Evolutionary conservation across 1,140 invertebrate genomes (phyloP), one percentile per base, ranked within the genome.

Genomic region (Musca vetustissima): DNA sequence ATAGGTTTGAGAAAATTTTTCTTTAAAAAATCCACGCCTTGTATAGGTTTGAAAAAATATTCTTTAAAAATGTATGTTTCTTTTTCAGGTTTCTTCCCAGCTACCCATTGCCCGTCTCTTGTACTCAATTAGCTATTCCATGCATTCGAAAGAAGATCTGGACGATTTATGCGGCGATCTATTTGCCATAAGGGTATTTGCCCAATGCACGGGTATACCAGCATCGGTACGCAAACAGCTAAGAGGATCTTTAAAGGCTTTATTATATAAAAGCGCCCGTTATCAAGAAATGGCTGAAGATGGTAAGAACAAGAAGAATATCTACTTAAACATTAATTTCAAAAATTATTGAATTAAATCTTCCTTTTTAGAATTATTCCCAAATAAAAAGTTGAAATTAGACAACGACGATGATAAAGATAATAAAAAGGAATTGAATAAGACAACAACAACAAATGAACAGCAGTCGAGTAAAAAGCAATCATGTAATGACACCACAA

Each of bases 91-190:
- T 24, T 64, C 66, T 17, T 53, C 65, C 6, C 75, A 77, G 49
- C 43, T 82, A 13, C 78, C 78, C 4, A 80, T 82, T n/a, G 76
- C 79, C 4, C 76, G 79, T 2, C 74, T 83, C 70, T 74, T 83
- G 22, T 82, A 82, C 64, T 75, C 80, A 0, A 83, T 83, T 28
- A 81, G 82, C 32, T 80, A 81, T 57, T 75, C 76, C 7, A 78
- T 83, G 75, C 76, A 80, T 70, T 77, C 80, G 0, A 83, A 83
- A 68, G 81, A 82, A 49, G 80, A 83, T 66, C 74, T 80, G 2
- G 79, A 82, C 49, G 81, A 83, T 61, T 57, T 83, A 49, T 83
- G 80, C 61, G 79, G 81, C n/a, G 81, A 83, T 72, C 74, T 83
- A 4, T 80, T 81, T 72, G 80, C 81, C 25, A 80, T 83, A 52